These are phyloP conservation scores for Riparia riparia DNA, from an alignment of 2,113 vertebrate genomes.

Conservation along the genomic window DNA sequence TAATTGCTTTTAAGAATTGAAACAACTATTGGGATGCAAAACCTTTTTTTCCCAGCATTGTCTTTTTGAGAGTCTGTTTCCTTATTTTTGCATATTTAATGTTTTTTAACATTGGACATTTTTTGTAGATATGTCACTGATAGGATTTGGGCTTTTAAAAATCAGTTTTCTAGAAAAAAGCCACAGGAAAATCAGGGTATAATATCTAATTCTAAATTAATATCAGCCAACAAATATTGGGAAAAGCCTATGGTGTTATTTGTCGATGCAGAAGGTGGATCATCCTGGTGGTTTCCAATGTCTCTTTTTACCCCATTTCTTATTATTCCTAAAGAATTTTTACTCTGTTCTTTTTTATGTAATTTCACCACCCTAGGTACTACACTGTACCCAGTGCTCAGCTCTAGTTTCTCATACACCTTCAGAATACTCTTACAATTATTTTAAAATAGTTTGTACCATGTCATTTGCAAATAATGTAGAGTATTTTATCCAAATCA, in stretches of 20 bases:
- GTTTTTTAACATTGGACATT: neutral
- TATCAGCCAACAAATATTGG: neutral
- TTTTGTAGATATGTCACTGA: slow-evolving; percentile 31
- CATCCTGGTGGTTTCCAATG: neutral
- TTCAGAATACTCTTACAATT: neutral
- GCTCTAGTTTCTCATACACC: neutral
- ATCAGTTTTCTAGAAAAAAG: neutral
- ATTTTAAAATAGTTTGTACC: neutral
- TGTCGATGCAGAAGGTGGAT: neutral
- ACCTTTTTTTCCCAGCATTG: neutral
- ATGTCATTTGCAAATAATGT: neutral
- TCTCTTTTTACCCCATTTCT: neutral
- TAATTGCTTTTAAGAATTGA: slow-evolving; percentile 13
- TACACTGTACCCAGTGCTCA: neutral
- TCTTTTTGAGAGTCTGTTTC: neutral
- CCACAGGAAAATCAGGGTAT: neutral
- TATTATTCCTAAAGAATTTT: neutral
- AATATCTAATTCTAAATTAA: neutral
- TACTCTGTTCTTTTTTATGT: neutral
- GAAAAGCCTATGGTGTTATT: neutral
- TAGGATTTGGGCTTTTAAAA: slow-evolving; percentile 31
- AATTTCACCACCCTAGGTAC: neutral
- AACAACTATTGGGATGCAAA: neutral
- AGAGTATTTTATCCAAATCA: neutral
- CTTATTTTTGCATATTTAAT: slow-evolving; percentile 40